Base-by-base conservation (phyloP, 2,888 invertebrate genomes). In the Gymnocheta viridis region DNA sequence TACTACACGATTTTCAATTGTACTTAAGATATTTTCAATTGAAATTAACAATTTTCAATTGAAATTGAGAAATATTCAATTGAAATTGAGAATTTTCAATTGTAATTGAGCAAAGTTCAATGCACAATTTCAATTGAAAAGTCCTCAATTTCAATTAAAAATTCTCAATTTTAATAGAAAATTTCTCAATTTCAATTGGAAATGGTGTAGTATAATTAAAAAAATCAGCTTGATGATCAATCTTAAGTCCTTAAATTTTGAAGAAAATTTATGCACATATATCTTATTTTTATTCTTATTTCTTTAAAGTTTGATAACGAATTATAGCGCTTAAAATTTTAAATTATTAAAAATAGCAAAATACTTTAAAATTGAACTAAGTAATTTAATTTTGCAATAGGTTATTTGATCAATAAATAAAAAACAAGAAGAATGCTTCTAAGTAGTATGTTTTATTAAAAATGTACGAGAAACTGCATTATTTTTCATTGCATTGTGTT, bases 1-100 rank as follows among this genome's bases (percentile, higher is more conserved):
- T 19, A 47, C 19, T 47, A 47, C 47, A 47, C 47, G 19, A 47
- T 27, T 54, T 54, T 54, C 24, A 54, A 54, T 54, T 54, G 54
- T 14, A 54, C 27, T 54, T 54, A n/a, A 54, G 27, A 54, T n/a
- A n/a, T n/a, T n/a, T n/a, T n/a, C n/a, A n/a, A n/a, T n/a, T n/a
- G n/a, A n/a, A n/a, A n/a, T n/a, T n/a, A n/a, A n/a, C n/a, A n/a
- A n/a, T n/a, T n/a, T n/a, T n/a, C n/a, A n/a, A n/a, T n/a, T n/a
- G n/a, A n/a, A n/a, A n/a, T n/a, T n/a, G n/a, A n/a, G n/a, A n/a
- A n/a, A n/a, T n/a, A n/a, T n/a, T n/a, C n/a, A n/a, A n/a, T n/a
- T n/a, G n/a, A n/a, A n/a, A n/a, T n/a, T n/a, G n/a, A n/a, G n/a
- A n/a, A n/a, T n/a, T n/a, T n/a, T n/a, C n/a, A n/a, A n/a, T n/a